Percentiles rank a stretch among this genome's conserved stretches.
Conservation (phyloP, 1,140 invertebrate species). For the Euglossa dilemma region DNA sequence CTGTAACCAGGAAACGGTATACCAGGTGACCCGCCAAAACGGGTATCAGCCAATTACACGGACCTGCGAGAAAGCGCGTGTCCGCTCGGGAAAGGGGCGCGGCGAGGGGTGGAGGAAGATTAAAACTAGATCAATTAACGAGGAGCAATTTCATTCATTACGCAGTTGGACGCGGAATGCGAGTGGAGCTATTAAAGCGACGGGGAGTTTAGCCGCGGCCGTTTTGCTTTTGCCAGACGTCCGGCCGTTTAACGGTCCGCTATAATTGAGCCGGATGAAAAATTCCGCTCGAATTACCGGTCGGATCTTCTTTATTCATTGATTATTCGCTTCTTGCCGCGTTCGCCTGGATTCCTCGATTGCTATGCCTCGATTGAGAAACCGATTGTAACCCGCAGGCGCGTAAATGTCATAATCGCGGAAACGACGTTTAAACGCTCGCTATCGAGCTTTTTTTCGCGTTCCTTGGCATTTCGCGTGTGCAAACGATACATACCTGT, state of each 20-base stretch:
- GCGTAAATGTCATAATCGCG: conserved; percentile 29
- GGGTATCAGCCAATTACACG: not conserved
- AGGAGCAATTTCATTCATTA: conserved; percentile 45
- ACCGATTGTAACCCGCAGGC: not conserved
- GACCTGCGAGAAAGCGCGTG: not conserved
- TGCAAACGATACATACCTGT: not conserved
- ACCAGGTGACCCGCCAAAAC: not conserved
- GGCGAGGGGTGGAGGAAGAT: not conserved
- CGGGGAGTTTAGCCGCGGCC: not conserved
- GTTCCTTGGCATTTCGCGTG: not conserved
- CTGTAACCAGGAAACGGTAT: no score
- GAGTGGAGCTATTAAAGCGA: conserved; percentile 32
- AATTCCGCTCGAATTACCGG: conserved; percentile 18
- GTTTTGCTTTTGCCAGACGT: conserved; percentile 3
- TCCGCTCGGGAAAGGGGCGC: not conserved
- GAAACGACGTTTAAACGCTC: not conserved
- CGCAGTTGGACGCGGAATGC: conserved; percentile 31
- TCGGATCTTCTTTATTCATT: conserved; percentile 51
- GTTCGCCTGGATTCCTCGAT: conserved; percentile 7
- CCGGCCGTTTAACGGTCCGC: conserved; percentile 29
- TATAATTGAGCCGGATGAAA: conserved; percentile 28
- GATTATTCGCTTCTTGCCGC: conserved; percentile 19
- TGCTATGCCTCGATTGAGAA: not conserved
- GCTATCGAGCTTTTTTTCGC: not conserved
- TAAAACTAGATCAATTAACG: conserved; percentile 36